phyloP scores from a whole-genome alignment of 2,888 invertebrate species.

The Limenitis camilla region DNA sequence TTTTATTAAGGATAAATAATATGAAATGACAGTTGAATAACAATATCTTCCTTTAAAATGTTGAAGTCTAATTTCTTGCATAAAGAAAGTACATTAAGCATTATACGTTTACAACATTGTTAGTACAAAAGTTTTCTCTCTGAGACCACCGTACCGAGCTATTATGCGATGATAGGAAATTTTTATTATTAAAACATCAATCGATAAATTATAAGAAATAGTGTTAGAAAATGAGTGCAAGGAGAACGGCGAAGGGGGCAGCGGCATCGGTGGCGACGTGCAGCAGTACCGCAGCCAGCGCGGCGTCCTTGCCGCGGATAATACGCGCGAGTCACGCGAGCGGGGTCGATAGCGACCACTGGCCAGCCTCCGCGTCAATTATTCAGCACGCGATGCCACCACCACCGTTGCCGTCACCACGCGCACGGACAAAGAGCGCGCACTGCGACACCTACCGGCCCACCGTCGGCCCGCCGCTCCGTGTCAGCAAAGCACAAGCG shows the following conservation, averaged over 20 bases:
- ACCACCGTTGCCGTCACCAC: slow-evolving; percentile 47
- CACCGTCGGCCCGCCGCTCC: slow-evolving; percentile 47
- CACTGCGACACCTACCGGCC: slow-evolving; percentile 62
- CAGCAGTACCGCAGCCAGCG: slow-evolving; percentile 63
- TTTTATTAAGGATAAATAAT: background rate
- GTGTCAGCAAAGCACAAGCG: slow-evolving; percentile 38
- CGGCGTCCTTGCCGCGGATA: slow-evolving; percentile 66
- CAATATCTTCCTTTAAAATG: background rate
- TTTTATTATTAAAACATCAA: too few species aligned
- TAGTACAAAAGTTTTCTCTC: too few species aligned
- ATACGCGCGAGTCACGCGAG: slow-evolving; percentile 65
- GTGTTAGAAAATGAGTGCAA: background rate
- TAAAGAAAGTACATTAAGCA: too few species aligned
- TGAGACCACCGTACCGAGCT: too few species aligned
- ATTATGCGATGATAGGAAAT: too few species aligned
- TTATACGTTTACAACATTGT: too few species aligned
- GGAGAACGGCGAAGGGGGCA: slow-evolving; percentile 34
- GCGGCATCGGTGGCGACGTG: slow-evolving; percentile 40
- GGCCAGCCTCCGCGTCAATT: slow-evolving; percentile 66
- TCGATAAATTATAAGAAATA: too few species aligned
- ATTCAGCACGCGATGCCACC: slow-evolving; percentile 62
- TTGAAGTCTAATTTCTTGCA: too few species aligned
- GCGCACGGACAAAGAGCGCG: slow-evolving; percentile 58
- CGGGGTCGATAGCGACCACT: slow-evolving; percentile 72
- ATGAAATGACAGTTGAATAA: background rate